Conservation (phyloP, 2,888 invertebrate species). For the Melieria crassipennis region DNA sequence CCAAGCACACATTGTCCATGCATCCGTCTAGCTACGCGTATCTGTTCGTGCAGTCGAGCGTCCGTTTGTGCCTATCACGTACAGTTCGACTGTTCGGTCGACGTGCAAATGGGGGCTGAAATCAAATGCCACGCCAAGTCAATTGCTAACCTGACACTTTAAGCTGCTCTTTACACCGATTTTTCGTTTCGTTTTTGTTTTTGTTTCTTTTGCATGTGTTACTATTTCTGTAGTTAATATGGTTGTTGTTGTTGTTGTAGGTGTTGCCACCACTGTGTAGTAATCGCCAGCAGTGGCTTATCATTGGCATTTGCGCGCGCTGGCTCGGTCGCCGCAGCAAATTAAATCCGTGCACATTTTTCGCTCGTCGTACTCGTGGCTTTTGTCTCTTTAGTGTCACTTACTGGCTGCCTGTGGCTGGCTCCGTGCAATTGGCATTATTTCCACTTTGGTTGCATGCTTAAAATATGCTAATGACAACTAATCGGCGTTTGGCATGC, state of each 20-base stretch:
- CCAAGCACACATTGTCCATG: neutral
- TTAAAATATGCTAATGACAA: too few relatives aligned
- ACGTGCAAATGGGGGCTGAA: constrained; percentile 15
- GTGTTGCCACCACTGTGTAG: neutral
- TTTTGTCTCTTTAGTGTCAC: too few relatives aligned
- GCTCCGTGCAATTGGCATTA: too few relatives aligned
- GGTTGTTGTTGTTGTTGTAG: constrained; percentile 13
- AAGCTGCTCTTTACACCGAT: constrained; percentile 9
- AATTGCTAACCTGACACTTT: constrained; percentile 35
- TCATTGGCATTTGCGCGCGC: too few relatives aligned
- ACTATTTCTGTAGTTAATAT: neutral
- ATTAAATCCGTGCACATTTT: too few relatives aligned
- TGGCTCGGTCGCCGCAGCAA: too few relatives aligned
- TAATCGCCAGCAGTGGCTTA: too few relatives aligned
- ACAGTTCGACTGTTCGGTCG: too few relatives aligned
- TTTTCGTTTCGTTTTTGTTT: neutral
- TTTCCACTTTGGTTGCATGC: too few relatives aligned
- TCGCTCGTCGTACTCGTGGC: too few relatives aligned
- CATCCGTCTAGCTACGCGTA: neutral
- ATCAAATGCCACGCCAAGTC: constrained; percentile 26
- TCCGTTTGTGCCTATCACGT: neutral
- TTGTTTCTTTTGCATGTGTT: constrained; percentile 14
- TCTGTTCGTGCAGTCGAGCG: neutral
- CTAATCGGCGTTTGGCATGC: too few relatives aligned
- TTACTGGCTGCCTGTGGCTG: too few relatives aligned